Conservation (phyloP, 1,140 invertebrate genomes). For the Parapsyche elsis region DNA sequence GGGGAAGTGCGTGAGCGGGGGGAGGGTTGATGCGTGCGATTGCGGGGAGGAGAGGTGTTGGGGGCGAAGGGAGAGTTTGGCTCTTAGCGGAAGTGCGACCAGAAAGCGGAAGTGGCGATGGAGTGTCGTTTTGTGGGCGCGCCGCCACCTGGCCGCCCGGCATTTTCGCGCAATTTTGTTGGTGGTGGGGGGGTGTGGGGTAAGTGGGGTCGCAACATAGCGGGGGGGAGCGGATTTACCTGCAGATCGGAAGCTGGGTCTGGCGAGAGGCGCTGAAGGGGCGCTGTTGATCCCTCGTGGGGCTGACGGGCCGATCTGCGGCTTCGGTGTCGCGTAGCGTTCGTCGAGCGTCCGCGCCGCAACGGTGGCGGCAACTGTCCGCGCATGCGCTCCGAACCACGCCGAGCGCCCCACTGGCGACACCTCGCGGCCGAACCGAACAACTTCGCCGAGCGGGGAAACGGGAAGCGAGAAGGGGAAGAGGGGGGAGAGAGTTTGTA, state of each 20-base stretch:
- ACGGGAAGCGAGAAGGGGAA: neutral
- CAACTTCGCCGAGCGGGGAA: neutral
- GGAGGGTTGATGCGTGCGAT: neutral
- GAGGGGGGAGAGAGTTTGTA: too few species aligned
- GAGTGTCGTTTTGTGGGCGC: neutral
- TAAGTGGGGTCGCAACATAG: constrained; percentile 67
- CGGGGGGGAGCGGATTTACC: constrained; percentile 64
- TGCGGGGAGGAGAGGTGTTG: neutral
- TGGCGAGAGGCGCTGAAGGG: constrained; percentile 66
- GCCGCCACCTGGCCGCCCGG: neutral
- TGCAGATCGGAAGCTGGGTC: constrained; percentile 64
- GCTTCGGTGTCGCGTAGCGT: constrained; percentile 58
- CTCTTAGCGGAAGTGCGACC: neutral
- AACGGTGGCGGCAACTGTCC: constrained; percentile 68
- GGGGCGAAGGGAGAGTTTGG: neutral
- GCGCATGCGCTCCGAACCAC: constrained; percentile 66
- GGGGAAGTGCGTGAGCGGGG: neutral
- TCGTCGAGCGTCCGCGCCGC: constrained; percentile 55
- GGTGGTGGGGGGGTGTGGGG: constrained; percentile 56
- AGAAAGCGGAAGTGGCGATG: neutral
- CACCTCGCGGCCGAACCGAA: neutral
- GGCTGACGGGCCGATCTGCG: too few species aligned
- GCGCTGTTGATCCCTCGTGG: too few species aligned
- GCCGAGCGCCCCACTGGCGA: constrained; percentile 58
- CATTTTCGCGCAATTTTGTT: constrained; percentile 12